A percentile compares a stretch with the other conserved stretches of the same genome.
Conservation (phyloP, 2,113 vertebrate species). For the Zingel zingel region DNA sequence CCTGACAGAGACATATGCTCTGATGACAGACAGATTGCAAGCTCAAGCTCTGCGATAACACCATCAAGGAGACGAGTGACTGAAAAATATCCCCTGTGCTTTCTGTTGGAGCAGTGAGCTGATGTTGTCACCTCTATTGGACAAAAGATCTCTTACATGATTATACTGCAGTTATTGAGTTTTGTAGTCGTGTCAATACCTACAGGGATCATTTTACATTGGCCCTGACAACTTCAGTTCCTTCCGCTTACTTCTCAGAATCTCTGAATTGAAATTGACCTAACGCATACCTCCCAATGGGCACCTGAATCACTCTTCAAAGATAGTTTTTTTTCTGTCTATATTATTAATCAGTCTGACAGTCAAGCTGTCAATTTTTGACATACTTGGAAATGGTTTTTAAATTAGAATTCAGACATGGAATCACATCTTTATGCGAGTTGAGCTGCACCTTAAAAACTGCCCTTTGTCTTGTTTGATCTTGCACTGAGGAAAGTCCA, state of each 20-base stretch:
- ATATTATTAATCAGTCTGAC: conserved; percentile 33
- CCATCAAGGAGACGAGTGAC: conserved; percentile 5
- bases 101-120: neutral
- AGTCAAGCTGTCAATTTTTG: conserved; percentile 35
- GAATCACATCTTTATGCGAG: neutral
- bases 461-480: too few relatives aligned
- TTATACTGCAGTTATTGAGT: conserved; percentile 20
- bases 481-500: too few relatives aligned
- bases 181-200: conserved; percentile 25
- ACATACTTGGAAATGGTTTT: conserved; percentile 1
- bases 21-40: conserved; percentile 18
- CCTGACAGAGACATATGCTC: conserved; percentile 31
- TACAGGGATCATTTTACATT: conserved; percentile 27
- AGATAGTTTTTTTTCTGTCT: neutral
- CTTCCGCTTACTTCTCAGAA: conserved; percentile 28
- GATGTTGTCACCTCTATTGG: conserved; percentile 14
- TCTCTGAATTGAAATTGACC: conserved; percentile 36
- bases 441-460: too few relatives aligned
- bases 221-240: conserved; percentile 28
- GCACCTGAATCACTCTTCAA: conserved; percentile 10
- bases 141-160: conserved; percentile 26
- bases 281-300: conserved; percentile 16
- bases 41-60: conserved; percentile 11
- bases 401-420: conserved; percentile 16
- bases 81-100: conserved; percentile 15